These are phyloP conservation scores for Apocrypta bakeri DNA, from an alignment of 1,140 invertebrate species.

Conservation along the genomic window DNA sequence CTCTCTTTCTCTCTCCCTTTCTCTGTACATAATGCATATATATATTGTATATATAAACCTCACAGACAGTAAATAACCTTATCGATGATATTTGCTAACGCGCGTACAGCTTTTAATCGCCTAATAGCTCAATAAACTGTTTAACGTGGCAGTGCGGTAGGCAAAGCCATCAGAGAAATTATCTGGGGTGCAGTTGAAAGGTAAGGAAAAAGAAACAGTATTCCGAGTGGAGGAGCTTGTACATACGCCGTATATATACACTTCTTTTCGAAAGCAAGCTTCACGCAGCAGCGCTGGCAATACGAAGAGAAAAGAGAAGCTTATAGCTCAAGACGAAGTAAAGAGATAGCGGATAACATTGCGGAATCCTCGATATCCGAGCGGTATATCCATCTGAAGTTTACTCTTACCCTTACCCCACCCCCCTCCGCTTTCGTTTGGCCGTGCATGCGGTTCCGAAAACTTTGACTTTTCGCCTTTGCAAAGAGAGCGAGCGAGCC, in stretches of 20 bases:
- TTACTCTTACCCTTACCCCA: neutral
- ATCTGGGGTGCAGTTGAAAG: neutral
- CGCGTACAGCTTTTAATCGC: constrained; percentile 23
- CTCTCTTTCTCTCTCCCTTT: too few relatives aligned
- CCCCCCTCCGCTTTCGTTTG: neutral
- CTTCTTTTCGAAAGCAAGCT: neutral
- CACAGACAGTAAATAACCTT: too few relatives aligned
- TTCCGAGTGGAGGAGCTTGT: neutral
- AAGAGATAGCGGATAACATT: constrained; percentile 15
- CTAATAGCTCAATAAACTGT: constrained; percentile 23
- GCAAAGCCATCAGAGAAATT: constrained; percentile 23
- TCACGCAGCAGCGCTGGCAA: neutral
- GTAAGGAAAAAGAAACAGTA: neutral
- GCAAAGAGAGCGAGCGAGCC: neutral
- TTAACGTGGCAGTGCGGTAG: neutral
- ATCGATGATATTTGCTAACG: neutral
- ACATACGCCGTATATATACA: too few relatives aligned
- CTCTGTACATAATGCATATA: too few relatives aligned
- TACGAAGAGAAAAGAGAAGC: neutral
- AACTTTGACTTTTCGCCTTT: constrained; percentile 22
- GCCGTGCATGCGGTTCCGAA: neutral
- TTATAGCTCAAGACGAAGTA: neutral
- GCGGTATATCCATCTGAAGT: constrained; percentile 29
- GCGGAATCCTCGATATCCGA: neutral
- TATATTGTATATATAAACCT: too few relatives aligned